Percentiles rank a stretch among this genome's conserved stretches.
Evolutionary conservation across 2,888 invertebrate genomes (phyloP).

Genomic region (Harpalus rubripes): DNA sequence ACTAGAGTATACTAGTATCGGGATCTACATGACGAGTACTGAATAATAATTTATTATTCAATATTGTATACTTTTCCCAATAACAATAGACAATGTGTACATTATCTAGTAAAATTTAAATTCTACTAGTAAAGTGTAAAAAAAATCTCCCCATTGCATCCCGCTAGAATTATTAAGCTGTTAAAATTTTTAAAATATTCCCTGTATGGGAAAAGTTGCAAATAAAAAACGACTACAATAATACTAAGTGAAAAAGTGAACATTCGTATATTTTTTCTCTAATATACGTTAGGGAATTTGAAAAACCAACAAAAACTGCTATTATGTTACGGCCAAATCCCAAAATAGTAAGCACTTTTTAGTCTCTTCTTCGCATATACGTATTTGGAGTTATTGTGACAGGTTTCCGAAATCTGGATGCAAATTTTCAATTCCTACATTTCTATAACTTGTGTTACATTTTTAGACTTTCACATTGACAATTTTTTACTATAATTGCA

Average conservation of each 20-base stretch:
- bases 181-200: no score
- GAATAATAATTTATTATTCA: no score
- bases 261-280: slow-evolving; percentile 12
- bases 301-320: slow-evolving; percentile 26
- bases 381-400: slow-evolving; percentile 9
- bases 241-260: slow-evolving; percentile 26
- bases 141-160: no score
- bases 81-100: no score
- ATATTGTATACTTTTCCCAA: no score
- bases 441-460: background rate
- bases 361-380: background rate
- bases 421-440: background rate
- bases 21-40: no score
- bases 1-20: no score
- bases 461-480: background rate
- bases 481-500: background rate
- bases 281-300: slow-evolving; percentile 17
- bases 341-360: slow-evolving; percentile 46
- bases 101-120: no score
- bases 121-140: no score
- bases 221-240: background rate
- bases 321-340: slow-evolving; percentile 32
- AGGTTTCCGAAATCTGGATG: background rate
- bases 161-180: no score
- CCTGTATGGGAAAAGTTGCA: no score